These are phyloP conservation scores for Acronicta alni DNA, from an alignment of 2,888 invertebrate species.

Conservation along the genomic window DNA sequence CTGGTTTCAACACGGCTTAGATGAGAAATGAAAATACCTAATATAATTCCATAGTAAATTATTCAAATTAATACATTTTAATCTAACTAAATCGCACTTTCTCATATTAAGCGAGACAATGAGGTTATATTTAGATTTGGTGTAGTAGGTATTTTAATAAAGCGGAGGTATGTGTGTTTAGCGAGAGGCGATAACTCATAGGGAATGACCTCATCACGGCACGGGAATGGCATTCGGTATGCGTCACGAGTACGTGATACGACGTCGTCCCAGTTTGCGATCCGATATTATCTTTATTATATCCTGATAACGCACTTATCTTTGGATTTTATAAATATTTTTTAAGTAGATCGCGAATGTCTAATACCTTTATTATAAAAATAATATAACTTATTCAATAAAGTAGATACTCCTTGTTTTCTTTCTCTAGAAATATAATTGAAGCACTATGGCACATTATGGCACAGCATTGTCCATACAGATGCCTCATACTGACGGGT, in stretches of 20 bases:
- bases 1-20: not conserved
- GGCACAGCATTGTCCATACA: too few relatives aligned
- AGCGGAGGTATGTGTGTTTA: constrained; percentile 65
- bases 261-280: constrained; percentile 64
- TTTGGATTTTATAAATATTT: constrained; percentile 25
- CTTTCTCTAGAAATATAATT: too few relatives aligned
- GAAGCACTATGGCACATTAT: too few relatives aligned
- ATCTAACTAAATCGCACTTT: constrained; percentile 28
- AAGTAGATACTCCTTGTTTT: too few relatives aligned
- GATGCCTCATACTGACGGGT: too few relatives aligned
- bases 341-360: not conserved
- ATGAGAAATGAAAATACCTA: not conserved
- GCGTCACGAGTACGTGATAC: constrained; percentile 75
- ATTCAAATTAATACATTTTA: constrained; percentile 31
- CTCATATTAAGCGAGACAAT: constrained; percentile 26
- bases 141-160: constrained; percentile 60
- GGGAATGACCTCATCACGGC: constrained; percentile 66
- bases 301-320: constrained; percentile 42
- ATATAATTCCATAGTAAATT: constrained; percentile 2
- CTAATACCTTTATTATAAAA: too few relatives aligned
- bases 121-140: constrained; percentile 30
- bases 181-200: constrained; percentile 66
- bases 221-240: constrained; percentile 72
- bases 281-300: constrained; percentile 53
- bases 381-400: too few relatives aligned